Evolutionary conservation across 2,888 invertebrate species (phyloP), one percentile per base, ranked within the genome.

Genomic region (Melolontha melolontha): DNA sequence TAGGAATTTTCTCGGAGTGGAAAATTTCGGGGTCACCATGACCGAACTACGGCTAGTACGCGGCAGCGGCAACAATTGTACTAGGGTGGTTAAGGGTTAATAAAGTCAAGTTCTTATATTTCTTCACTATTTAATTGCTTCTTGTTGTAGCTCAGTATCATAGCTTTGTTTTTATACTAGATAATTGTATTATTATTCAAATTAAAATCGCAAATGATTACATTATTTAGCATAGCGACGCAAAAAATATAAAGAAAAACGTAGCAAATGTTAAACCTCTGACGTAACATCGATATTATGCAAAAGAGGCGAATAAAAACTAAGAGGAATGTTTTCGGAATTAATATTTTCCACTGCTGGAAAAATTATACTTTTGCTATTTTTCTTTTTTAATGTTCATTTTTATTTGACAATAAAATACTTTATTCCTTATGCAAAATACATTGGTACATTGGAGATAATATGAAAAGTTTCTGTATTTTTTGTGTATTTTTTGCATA

Each of bases 321-420:
- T 34, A 34, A 34, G 34, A 34, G 34, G 10, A 34, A 34, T 34
- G 34, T 6, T 34, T 34, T 34, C 2, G 8, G 7, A 34, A 34
- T 34, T 34, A 34, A 34, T 34, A 34, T 34, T 34, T 34, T 34
- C 34, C 34, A 34, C 8, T 34, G 6, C 34, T 34, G 34, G 34
- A 10, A 34, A 34, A 34, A 34, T 34, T 34, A 34, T 27, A 57
- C 17, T 17, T 57, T 27, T 42, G 6, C 55, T 17, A 57, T 57
- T 57, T 40, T 29, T 17, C 41, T 55, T 41, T n/a, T 57, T 44
- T 57, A 42, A 42, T 57, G 22, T 17, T 27, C 41, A 39, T 57
- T 57, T 55, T 57, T 44, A 57, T 42, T 57, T 17, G 57, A 42
- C 57, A 57, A 22, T 57, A 57, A 57, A 57, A 57, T 57, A 57